These are phyloP conservation scores for Pheosia gnoma DNA, from an alignment of 2,888 invertebrate species.

Conservation along the genomic window DNA sequence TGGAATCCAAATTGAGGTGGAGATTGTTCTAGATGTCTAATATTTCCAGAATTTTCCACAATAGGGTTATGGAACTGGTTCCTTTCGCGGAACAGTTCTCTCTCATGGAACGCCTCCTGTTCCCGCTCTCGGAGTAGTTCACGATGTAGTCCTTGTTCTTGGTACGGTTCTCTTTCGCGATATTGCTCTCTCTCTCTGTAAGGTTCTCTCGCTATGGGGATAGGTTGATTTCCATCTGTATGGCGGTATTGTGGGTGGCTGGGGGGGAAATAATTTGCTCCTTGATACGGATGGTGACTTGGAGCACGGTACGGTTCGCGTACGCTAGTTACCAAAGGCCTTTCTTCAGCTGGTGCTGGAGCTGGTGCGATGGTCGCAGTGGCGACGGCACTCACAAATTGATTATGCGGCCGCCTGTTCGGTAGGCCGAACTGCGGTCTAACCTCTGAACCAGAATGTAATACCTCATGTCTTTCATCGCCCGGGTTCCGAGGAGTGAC, in stretches of 20 bases:
- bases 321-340: slow-evolving; percentile 3
- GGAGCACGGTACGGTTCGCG: slow-evolving; percentile 12
- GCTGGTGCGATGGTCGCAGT: neutral
- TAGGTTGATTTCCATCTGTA: neutral
- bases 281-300: slow-evolving; percentile 9
- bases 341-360: slow-evolving; percentile 1
- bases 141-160: neutral
- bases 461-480: slow-evolving; percentile 6
- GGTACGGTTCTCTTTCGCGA: slow-evolving; percentile 3
- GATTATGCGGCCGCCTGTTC: slow-evolving; percentile 16
- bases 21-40: slow-evolving; percentile 7
- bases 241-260: neutral
- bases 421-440: slow-evolving; percentile 8
- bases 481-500: neutral
- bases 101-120: neutral
- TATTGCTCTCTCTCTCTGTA: neutral
- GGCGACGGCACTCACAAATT: slow-evolving; percentile 1
- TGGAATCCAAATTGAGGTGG: neutral
- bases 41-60: slow-evolving; percentile 6
- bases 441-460: slow-evolving; percentile 4
- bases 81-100: neutral
- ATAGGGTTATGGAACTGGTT: slow-evolving; percentile 12
- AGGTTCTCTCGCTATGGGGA: neutral
- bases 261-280: slow-evolving; percentile 6
- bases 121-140: neutral